These are phyloP conservation scores for Scomber scombrus DNA, from an alignment of 2,113 vertebrate genomes.

Conservation along the genomic window DNA sequence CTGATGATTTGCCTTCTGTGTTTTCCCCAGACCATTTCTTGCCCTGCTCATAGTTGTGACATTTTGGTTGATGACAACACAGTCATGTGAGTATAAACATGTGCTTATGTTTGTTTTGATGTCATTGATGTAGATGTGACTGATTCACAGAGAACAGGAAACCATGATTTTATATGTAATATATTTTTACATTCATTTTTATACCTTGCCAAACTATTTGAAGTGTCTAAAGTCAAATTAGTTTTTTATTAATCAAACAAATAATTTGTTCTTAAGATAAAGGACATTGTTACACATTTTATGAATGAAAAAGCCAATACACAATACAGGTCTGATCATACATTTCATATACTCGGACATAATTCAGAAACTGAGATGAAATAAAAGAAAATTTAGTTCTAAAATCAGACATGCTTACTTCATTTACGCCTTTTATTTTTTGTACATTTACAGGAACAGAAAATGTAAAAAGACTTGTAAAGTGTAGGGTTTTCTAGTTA, in stretches of 20 bases:
- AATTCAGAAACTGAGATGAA: too few species aligned
- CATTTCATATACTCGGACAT: too few species aligned
- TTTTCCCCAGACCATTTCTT: slow-evolving; percentile 95
- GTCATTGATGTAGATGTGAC: background rate
- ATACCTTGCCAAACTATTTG: too few species aligned
- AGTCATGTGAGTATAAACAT: slow-evolving; percentile 94
- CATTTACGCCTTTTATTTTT: too few species aligned
- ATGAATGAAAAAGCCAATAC: too few species aligned
- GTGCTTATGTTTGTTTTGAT: slow-evolving; percentile 13
- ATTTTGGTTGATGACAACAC: slow-evolving; percentile 99
- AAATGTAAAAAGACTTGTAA: background rate
- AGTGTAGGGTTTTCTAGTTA: background rate
- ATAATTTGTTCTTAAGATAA: background rate
- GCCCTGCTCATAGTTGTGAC: slow-evolving; percentile 99
- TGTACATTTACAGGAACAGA: background rate
- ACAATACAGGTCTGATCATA: too few species aligned
- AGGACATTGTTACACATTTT: too few species aligned
- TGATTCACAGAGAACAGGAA: background rate
- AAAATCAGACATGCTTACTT: too few species aligned
- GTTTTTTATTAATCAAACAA: background rate
- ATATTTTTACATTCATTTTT: too few species aligned
- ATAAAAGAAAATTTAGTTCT: too few species aligned
- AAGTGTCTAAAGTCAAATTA: background rate
- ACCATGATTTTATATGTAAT: too few species aligned
- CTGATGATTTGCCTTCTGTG: slow-evolving; percentile 36